These are phyloP conservation scores for Brachynemurus nebulosus DNA, from an alignment of 2,888 invertebrate genomes.

Conservation along the genomic window DNA sequence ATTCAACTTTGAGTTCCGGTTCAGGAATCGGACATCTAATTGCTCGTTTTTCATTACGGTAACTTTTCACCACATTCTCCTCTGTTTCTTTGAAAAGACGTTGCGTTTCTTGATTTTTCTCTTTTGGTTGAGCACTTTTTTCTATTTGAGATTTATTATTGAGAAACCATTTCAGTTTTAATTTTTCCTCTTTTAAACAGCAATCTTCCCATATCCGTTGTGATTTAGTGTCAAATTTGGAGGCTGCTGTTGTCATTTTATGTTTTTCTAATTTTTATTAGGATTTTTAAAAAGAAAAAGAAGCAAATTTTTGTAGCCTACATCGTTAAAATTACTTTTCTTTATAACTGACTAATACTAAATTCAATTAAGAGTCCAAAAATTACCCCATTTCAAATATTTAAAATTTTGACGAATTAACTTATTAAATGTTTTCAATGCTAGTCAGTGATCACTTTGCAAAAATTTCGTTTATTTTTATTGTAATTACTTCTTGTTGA, in stretches of 20 bases:
- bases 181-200: slow-evolving; percentile 24
- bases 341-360: background rate
- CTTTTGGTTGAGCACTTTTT: slow-evolving; percentile 14
- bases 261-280: background rate
- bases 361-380: no score
- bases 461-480: background rate
- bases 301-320: no score
- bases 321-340: background rate
- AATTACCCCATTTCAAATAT: no score
- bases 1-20: slow-evolving; percentile 19
- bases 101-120: slow-evolving; percentile 23
- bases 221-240: background rate
- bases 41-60: slow-evolving; percentile 2
- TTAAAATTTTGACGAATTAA: no score
- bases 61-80: background rate
- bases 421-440: no score
- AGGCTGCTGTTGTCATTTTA: background rate
- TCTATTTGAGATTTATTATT: slow-evolving; percentile 26
- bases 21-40: slow-evolving; percentile 17
- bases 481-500: no score
- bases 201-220: background rate
- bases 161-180: slow-evolving; percentile 29
- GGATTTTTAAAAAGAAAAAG: background rate
- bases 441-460: background rate
- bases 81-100: slow-evolving; percentile 20